phyloP scores from a whole-genome alignment of 2,113 vertebrate species.

The Rhinoptilus africanus region DNA sequence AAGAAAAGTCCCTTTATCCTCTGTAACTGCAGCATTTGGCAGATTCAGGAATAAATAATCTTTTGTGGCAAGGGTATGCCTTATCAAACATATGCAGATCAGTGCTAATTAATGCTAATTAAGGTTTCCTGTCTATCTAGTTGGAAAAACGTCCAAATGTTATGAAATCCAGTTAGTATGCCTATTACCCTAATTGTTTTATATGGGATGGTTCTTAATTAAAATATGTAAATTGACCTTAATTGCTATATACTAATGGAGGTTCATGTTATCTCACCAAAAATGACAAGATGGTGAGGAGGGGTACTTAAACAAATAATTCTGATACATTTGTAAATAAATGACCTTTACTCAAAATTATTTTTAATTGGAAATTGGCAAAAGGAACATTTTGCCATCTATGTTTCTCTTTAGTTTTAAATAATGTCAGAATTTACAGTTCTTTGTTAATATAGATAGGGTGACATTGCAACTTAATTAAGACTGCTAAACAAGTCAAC shows the following conservation, averaged over 20 bases:
- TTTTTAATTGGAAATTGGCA: constrained; percentile 79
- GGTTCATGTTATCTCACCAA: constrained; percentile 85
- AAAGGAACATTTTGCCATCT: constrained; percentile 66
- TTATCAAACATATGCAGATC: constrained; percentile 95
- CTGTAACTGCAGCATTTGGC: constrained; percentile 79
- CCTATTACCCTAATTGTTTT: constrained; percentile 92
- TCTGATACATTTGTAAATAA: constrained; percentile 79
- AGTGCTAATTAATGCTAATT: constrained; percentile 93
- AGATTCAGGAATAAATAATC: constrained; percentile 85
- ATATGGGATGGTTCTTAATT: constrained; percentile 90
- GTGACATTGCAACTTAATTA: constrained; percentile 65
- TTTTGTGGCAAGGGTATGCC: constrained; percentile 85
- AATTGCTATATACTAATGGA: constrained; percentile 89
- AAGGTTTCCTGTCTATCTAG: constrained; percentile 87
- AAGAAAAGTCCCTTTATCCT: constrained; percentile 78
- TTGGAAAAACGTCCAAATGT: constrained; percentile 90
- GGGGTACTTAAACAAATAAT: constrained; percentile 79
- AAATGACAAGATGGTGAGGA: constrained; percentile 83
- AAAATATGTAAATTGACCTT: constrained; percentile 91
- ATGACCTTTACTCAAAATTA: constrained; percentile 78
- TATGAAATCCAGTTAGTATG: constrained; percentile 90
- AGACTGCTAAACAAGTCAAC: constrained; percentile 66
- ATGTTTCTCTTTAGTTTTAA: constrained; percentile 68
- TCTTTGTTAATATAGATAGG: constrained; percentile 61
- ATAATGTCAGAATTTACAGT: constrained; percentile 54